Percentiles rank a stretch among this genome's conserved stretches.
phyloP scores from a whole-genome alignment of 2,888 invertebrate species.

The Meloe dianella region DNA sequence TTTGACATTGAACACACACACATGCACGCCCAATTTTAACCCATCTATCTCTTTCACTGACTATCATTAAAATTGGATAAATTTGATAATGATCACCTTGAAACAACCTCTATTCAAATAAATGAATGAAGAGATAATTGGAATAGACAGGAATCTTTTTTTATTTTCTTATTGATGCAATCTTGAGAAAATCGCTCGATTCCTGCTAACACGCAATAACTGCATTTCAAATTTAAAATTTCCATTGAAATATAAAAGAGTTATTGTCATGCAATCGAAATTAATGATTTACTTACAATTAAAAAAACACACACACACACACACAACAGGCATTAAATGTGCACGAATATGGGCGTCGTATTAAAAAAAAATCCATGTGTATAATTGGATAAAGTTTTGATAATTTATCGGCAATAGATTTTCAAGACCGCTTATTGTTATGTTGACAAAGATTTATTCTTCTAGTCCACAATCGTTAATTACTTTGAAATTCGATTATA shows the following conservation, averaged over 20 bases:
- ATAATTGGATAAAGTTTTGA: not conserved
- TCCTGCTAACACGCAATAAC: too few species aligned
- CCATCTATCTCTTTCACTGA: too few species aligned
- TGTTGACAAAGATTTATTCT: conserved; percentile 13
- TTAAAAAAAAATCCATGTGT: not conserved
- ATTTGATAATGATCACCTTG: not conserved
- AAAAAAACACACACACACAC: too few species aligned
- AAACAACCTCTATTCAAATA: not conserved
- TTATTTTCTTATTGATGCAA: too few species aligned
- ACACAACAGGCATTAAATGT: too few species aligned
- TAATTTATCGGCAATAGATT: conserved; percentile 8
- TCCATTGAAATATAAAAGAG: not conserved
- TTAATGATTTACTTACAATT: not conserved
- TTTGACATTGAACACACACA: too few species aligned
- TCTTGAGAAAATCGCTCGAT: too few species aligned
- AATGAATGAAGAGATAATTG: too few species aligned
- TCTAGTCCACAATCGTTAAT: conserved; percentile 6
- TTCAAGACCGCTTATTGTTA: not conserved
- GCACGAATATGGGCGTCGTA: not conserved
- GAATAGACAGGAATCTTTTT: too few species aligned
- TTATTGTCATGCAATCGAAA: not conserved
- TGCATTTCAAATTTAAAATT: too few species aligned
- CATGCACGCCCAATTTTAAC: too few species aligned
- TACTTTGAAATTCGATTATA: conserved; percentile 16
- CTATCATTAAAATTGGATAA: too few species aligned